Conservation (phyloP, 2,113 vertebrate species). For the Tauraco erythrolophus region DNA sequence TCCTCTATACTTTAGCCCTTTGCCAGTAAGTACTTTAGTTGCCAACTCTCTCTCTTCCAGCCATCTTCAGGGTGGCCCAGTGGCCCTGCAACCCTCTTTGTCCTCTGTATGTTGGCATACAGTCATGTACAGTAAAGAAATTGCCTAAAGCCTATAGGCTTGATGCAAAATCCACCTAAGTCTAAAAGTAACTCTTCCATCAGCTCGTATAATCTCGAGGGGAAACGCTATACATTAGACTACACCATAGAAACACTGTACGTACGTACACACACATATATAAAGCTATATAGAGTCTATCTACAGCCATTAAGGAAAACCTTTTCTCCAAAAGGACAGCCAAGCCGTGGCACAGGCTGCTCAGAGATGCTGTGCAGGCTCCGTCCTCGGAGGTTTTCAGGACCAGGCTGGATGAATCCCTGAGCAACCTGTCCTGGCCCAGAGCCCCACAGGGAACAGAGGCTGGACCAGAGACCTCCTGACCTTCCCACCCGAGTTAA, state of each 20-base stretch:
- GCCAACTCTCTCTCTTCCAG: not conserved
- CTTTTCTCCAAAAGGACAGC: not conserved
- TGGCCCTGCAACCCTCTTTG: not conserved
- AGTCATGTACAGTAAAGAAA: not conserved
- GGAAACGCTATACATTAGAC: not conserved
- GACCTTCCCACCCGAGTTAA: accelerated
- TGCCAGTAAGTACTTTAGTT: not conserved
- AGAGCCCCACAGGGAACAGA: not conserved
- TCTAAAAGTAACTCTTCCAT: not conserved
- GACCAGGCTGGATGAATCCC: not conserved
- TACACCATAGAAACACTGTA: accelerated
- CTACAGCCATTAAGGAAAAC: not conserved
- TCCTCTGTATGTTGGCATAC: not conserved
- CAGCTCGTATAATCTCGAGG: not conserved
- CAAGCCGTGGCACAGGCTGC: not conserved
- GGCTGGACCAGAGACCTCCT: not conserved
- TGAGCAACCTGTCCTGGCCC: not conserved
- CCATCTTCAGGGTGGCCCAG: not conserved
- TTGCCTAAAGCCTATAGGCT: not conserved
- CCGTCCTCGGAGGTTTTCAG: not conserved
- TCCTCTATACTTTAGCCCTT: not conserved
- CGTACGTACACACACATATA: accelerated
- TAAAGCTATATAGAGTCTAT: not conserved
- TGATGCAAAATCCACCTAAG: not conserved
- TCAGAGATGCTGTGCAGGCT: not conserved